Evolutionary conservation across 2,113 vertebrate genomes (phyloP).

Genomic region (Neomonachus schauinslandi): DNA sequence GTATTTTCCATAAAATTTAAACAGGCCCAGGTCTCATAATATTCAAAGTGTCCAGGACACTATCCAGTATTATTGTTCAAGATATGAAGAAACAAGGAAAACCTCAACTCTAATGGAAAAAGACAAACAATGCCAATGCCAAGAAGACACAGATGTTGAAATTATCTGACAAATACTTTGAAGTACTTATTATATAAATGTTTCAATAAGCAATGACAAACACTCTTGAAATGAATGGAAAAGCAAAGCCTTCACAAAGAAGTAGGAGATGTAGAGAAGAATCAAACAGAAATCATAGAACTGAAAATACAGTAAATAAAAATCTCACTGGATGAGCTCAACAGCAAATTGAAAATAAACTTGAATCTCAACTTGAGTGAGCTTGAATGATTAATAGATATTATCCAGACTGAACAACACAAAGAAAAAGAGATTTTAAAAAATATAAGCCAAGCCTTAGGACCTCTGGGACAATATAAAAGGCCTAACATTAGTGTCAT

Average conservation of each 20-base stretch:
- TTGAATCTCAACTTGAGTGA: background rate
- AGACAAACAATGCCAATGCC: background rate
- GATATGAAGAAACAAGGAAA: background rate
- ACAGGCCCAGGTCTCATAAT: background rate
- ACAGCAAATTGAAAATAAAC: background rate
- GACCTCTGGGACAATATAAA: background rate
- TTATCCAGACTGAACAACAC: background rate
- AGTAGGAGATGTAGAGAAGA: background rate
- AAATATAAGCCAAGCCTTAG: background rate
- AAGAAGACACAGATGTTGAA: background rate
- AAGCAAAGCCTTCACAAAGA: background rate
- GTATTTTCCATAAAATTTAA: background rate
- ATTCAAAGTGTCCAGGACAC: background rate
- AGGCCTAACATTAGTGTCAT: background rate
- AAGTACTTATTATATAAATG: background rate
- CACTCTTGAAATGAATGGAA: background rate
- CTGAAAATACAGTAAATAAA: slow-evolving; percentile 31
- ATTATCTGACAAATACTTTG: slow-evolving; percentile 10
- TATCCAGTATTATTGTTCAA: background rate
- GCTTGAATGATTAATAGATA: background rate
- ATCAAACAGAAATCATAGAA: background rate
- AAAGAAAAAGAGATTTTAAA: background rate
- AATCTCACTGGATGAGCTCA: background rate
- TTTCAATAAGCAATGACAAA: background rate
- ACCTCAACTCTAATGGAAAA: background rate